Percentiles rank a stretch among this genome's conserved stretches.
Conservation (phyloP, 2,888 invertebrate genomes). For the Exephanes ischioxanthus region DNA sequence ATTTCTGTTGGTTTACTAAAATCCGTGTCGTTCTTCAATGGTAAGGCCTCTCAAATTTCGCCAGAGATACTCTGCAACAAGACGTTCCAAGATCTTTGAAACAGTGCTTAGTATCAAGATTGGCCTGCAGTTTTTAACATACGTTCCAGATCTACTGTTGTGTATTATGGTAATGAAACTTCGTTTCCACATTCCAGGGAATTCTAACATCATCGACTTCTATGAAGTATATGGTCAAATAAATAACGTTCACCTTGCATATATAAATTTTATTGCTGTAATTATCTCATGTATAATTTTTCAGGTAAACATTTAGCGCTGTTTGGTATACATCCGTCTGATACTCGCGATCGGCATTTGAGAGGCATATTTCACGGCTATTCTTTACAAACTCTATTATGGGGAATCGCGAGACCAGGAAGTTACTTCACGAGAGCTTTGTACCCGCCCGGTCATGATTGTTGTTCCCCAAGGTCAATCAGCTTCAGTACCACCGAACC, state of each 20-base stretch:
- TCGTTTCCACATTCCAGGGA: no score
- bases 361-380: constrained; percentile 86
- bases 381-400: constrained; percentile 79
- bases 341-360: constrained; percentile 86
- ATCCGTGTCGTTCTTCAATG: no score
- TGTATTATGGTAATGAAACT: no score
- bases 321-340: constrained; percentile 85
- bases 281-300: constrained; percentile 19
- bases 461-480: constrained; percentile 86
- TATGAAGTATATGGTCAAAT: no score
- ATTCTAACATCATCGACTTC: no score
- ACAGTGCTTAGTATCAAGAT: no score
- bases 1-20: no score
- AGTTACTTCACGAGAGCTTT: constrained; percentile 86
- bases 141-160: no score
- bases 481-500: constrained; percentile 86
- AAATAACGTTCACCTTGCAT: background rate
- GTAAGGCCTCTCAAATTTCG: no score
- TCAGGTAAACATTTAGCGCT: constrained; percentile 86
- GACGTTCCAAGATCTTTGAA: no score
- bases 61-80: no score
- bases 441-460: constrained; percentile 85
- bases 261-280: background rate
- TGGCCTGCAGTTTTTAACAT: no score
- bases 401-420: constrained; percentile 82